Conservation (phyloP, 2,888 invertebrate genomes). For the Leptinotarsa juncta region DNA sequence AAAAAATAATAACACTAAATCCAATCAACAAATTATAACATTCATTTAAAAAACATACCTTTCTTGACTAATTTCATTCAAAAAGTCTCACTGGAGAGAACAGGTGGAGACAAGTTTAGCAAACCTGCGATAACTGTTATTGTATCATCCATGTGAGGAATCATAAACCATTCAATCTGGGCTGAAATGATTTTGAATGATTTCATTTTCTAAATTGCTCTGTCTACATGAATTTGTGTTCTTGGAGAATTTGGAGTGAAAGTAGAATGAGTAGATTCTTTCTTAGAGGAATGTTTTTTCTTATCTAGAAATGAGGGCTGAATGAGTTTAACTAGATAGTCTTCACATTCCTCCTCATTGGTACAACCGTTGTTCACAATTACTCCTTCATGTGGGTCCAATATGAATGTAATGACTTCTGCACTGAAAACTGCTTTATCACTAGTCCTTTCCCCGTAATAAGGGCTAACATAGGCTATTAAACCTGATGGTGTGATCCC, state of each 20-base stretch:
- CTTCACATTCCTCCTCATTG: not conserved
- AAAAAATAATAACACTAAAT: too few relatives aligned
- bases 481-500: conserved; percentile 27
- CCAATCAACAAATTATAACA: too few relatives aligned
- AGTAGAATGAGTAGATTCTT: not conserved
- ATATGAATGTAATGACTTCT: too few relatives aligned
- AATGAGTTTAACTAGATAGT: not conserved
- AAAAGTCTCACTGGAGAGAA: not conserved
- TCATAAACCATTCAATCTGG: not conserved
- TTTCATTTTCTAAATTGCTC: not conserved
- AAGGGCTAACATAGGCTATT: conserved; percentile 20
- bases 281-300: not conserved
- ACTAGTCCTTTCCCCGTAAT: not conserved
- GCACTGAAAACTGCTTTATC: not conserved
- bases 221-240: not conserved
- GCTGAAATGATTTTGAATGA: not conserved
- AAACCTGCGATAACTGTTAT: not conserved
- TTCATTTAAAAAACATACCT: too few relatives aligned
- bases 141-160: not conserved
- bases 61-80: not conserved
- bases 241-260: not conserved
- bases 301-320: not conserved
- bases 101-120: not conserved
- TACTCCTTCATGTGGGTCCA: too few relatives aligned
- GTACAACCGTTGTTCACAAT: not conserved